Conservation (phyloP, 2,797 vertebrate species). For the Phoxinus dragarum region DNA sequence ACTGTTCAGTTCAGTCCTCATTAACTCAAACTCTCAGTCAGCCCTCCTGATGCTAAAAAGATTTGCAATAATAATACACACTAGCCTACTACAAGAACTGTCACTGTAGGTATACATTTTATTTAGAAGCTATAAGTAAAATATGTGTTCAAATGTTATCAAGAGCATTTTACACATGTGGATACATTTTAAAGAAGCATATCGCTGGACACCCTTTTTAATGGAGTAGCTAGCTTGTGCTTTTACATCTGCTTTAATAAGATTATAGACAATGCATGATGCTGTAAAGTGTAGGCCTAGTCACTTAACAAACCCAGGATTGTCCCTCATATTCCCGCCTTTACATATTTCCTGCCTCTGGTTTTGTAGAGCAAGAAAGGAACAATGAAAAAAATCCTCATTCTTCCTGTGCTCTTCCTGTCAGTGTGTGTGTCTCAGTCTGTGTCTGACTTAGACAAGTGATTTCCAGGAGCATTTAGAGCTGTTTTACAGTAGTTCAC, state of each 20-base stretch:
- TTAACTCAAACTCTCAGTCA: neutral
- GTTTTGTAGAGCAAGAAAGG: conserved; percentile 37
- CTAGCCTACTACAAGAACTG: neutral
- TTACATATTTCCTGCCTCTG: conserved; percentile 56
- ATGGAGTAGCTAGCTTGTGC: neutral
- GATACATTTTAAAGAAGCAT: neutral
- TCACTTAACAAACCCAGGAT: conserved; percentile 29
- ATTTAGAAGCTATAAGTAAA: conserved; percentile 4
- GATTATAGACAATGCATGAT: neutral
- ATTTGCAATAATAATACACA: neutral
- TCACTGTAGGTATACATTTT: neutral
- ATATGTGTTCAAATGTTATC: neutral
- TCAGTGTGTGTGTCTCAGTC: neutral
- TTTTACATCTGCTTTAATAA: neutral
- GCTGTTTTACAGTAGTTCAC: neutral
- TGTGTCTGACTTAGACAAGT: neutral
- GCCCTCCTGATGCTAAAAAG: neutral
- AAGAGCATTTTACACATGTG: neutral
- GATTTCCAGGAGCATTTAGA: conserved; percentile 19
- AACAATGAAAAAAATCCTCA: conserved; percentile 55
- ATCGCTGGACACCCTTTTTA: neutral
- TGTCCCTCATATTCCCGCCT: conserved; percentile 47
- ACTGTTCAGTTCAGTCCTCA: conserved; percentile 1
- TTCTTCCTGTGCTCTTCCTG: conserved; percentile 53
- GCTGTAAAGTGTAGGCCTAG: neutral